Percentiles rank a stretch among this genome's conserved stretches.
Conservation (phyloP, 2,797 vertebrate species). For the Myiotriccus ornatus region DNA sequence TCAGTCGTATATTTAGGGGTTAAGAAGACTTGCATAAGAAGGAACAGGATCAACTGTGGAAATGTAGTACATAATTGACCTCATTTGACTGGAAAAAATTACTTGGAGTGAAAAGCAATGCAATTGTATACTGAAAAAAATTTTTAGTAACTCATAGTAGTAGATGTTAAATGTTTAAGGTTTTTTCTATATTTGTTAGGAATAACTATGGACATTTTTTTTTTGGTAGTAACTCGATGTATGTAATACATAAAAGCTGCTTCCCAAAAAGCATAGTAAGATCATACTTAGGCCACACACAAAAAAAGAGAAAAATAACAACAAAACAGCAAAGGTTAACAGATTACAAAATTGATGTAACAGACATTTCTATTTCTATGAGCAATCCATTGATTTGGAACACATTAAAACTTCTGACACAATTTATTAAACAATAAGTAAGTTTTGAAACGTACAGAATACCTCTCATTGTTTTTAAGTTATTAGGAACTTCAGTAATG, state of each 20-base stretch:
- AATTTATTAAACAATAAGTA: not conserved
- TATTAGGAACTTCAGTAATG: not conserved
- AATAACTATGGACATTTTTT: not conserved
- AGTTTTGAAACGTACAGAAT: not conserved
- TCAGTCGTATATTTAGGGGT: not conserved
- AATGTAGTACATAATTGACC: not conserved
- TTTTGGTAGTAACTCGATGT: not conserved
- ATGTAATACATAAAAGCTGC: not conserved
- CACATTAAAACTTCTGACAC: not conserved
- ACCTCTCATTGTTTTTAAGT: not conserved
- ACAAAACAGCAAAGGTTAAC: not conserved
- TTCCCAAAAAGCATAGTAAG: not conserved
- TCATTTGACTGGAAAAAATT: not conserved
- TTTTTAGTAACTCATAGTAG: accelerated
- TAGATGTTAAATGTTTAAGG: not conserved
- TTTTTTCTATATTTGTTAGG: not conserved
- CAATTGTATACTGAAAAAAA: not conserved
- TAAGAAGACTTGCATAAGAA: not conserved
- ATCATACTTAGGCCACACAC: not conserved
- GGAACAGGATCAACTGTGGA: not conserved
- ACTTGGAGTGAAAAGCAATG: not conserved
- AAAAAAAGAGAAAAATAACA: not conserved
- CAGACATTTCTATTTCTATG: not conserved
- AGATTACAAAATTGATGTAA: not conserved
- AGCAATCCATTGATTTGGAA: not conserved